Conservation (phyloP, 2,113 vertebrate genomes). For the Cavia aperea region DNA sequence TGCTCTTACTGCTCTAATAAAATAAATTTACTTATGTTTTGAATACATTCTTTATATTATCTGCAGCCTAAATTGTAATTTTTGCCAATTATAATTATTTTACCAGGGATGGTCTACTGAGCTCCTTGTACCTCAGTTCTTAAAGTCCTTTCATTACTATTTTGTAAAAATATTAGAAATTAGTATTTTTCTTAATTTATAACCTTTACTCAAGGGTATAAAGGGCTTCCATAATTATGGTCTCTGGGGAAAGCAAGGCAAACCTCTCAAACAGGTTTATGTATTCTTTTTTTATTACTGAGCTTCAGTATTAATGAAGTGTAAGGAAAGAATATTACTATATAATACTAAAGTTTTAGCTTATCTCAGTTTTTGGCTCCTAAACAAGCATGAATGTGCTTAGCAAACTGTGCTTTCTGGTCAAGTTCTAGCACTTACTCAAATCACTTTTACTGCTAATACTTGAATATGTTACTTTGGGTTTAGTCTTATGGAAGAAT, state of each 20-base stretch:
- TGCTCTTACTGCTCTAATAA: background rate
- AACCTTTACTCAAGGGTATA: background rate
- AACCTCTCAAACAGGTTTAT: background rate
- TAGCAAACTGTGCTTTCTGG: background rate
- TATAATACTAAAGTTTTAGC: background rate
- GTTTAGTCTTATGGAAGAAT: background rate
- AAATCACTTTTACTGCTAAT: background rate
- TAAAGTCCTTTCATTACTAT: background rate
- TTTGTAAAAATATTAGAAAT: background rate
- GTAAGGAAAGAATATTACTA: background rate
- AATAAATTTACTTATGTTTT: background rate
- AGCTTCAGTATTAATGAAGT: background rate
- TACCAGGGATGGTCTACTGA: too few relatives aligned
- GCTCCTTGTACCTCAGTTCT: background rate
- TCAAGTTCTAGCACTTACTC: conserved; percentile 4
- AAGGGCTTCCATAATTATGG: background rate
- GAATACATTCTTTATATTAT: background rate
- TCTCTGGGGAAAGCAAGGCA: background rate
- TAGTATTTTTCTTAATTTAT: background rate
- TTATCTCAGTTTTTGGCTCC: background rate
- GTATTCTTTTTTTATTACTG: background rate
- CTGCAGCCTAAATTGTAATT: background rate
- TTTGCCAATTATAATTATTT: background rate
- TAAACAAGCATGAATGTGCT: background rate
- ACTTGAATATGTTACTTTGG: background rate